Evolutionary conservation across 1,140 invertebrate species (phyloP).

Genomic region (Psilanteris sp.): DNA sequence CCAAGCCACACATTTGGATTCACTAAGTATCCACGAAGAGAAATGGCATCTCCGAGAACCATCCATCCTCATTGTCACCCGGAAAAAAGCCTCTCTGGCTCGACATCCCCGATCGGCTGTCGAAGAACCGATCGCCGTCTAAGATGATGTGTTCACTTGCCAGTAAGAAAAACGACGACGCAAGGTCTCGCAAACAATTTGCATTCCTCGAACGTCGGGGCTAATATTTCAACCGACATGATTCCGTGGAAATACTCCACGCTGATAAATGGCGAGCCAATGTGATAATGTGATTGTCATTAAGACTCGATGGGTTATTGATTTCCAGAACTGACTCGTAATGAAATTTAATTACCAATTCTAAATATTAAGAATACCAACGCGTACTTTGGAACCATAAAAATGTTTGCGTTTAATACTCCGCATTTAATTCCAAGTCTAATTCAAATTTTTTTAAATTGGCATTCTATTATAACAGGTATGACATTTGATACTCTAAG

Average conservation of each 20-base stretch:
- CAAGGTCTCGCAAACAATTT: conserved; percentile 40
- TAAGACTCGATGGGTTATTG: conserved; percentile 16
- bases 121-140: conserved; percentile 54
- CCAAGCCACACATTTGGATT: conserved; percentile 50
- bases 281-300: conserved; percentile 44
- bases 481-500: conserved; percentile 68
- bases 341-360: not conserved
- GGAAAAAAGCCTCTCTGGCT: conserved; percentile 47
- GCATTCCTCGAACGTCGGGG: conserved; percentile 34
- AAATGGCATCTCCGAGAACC: conserved; percentile 66
- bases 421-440: no score
- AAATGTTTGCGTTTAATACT: no score
- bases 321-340: not conserved
- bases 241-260: conserved; percentile 4
- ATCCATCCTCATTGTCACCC: conserved; percentile 74
- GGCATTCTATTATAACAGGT: conserved; percentile 39
- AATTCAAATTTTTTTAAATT: conserved; percentile 17
- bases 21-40: conserved; percentile 67
- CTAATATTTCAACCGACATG: conserved; percentile 47
- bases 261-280: conserved; percentile 34
- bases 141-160: conserved; percentile 63
- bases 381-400: not conserved
- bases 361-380: not conserved
- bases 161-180: conserved; percentile 58
- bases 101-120: conserved; percentile 33